These are phyloP conservation scores for Mastomys coucha DNA, from an alignment of 2,113 vertebrate species.

Conservation along the genomic window DNA sequence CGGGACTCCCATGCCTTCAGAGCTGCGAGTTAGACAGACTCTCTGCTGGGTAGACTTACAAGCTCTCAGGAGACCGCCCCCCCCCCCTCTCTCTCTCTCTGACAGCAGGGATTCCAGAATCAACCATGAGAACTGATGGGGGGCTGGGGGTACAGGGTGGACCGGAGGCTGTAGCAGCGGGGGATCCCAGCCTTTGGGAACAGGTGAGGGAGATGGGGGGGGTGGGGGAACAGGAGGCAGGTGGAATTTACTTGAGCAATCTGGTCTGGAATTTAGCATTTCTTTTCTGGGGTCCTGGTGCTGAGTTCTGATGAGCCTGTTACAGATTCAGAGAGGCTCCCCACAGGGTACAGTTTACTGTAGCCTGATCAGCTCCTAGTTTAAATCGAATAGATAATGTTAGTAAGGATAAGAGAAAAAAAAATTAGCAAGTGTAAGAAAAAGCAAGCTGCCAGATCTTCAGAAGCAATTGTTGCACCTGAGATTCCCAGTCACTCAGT, in stretches of 20 bases:
- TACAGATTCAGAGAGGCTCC: neutral
- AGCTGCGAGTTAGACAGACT: neutral
- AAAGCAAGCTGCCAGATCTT: neutral
- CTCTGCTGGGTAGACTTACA: neutral
- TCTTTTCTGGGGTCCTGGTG: neutral
- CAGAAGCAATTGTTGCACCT: neutral
- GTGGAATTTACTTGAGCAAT: too few species aligned
- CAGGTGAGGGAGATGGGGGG: neutral
- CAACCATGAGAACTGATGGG: neutral
- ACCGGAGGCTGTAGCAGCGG: neutral
- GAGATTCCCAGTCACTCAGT: neutral
- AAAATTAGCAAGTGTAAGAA: neutral
- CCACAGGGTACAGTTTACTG: too few species aligned
- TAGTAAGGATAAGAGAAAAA: neutral
- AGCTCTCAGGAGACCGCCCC: neutral
- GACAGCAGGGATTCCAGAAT: neutral
- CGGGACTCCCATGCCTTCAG: neutral
- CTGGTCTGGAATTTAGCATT: neutral
- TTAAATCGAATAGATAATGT: neutral
- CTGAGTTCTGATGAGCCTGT: neutral
- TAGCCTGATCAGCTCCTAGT: neutral
- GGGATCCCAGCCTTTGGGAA: neutral
- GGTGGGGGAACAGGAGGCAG: neutral
- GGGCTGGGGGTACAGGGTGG: neutral
- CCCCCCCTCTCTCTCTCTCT: too few species aligned